Evolutionary conservation across 2,888 invertebrate genomes (phyloP), one percentile per base, ranked within the genome.

Genomic region (Anodontia alba): DNA sequence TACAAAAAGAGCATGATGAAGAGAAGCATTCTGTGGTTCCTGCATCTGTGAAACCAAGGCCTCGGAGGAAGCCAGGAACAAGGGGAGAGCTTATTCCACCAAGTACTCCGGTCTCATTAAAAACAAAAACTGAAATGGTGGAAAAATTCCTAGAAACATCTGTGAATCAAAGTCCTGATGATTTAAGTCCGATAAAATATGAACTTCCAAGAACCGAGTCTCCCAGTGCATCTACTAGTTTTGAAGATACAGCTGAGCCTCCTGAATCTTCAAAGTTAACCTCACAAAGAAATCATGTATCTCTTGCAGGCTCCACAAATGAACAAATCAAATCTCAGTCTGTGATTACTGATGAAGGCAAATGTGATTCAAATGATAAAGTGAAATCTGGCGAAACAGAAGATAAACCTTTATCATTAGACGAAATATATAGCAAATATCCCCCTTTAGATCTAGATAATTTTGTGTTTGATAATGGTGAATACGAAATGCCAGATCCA

Each of bases 371-470:
- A 20, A 73, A 67, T 42, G 71, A 80, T 15, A 78, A 81, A 33
- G 75, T 78, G 20, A 75, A 84, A 43, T 78, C 85, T 36, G 75
- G 83, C 26, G 78, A 76, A n/a, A 80, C 85, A 10, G 72, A 51
- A 17, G 75, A 81, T 26, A 88, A 83, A 75, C 80, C 81, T 23
- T 76, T 89, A 17, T 86, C 90, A 71, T 88, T 93, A 36, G 90
- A 91, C 51, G 91, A 92, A 79, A 96, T 96, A 78, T 94, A 96
- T 88, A 95, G 96, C 33, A 95, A 96, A 90, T 95, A 97, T 90
- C 97, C 97, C 68, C 96, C 96, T 0, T 93, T 97, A 73, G 96
- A 97, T 93, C 94, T 94, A 83, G 95, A 95, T 91, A 94, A 95
- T 91, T 95, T 96, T 91, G 76, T 69, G 12, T 57, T 83, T 38